Conservation (phyloP, 1,140 invertebrate species). For the Drosophila micromelanica region DNA sequence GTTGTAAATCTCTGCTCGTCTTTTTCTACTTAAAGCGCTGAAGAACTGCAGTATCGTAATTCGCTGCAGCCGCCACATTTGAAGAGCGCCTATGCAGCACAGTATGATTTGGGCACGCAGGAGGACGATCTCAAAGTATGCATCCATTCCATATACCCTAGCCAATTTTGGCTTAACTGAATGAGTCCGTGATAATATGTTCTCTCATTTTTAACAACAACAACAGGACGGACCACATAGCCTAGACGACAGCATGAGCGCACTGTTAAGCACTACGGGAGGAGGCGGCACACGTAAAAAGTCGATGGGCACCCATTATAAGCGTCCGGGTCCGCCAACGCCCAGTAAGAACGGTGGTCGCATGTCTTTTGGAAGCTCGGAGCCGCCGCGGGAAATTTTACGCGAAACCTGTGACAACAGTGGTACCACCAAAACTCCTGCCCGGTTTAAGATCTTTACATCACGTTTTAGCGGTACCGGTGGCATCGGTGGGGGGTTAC, state of each 20-base stretch:
- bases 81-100: constrained; percentile 93
- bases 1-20: neutral
- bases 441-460: constrained; percentile 75
- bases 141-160: neutral
- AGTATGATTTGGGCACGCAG: constrained; percentile 88
- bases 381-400: constrained; percentile 71
- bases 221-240: constrained; percentile 85
- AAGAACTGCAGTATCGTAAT: constrained; percentile 92
- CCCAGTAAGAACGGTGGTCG: constrained; percentile 92
- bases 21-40: constrained; percentile 35
- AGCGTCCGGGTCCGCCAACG: constrained; percentile 92
- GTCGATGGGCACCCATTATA: constrained; percentile 89
- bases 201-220: constrained; percentile 28
- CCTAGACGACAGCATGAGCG: constrained; percentile 87
- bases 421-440: constrained; percentile 67
- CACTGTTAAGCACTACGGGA: constrained; percentile 85
- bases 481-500: constrained; percentile 12
- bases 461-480: constrained; percentile 73
- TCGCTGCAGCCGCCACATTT: constrained; percentile 94
- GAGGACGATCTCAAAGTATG: constrained; percentile 92
- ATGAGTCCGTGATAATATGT: neutral
- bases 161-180: too few species aligned
- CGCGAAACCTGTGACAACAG: constrained; percentile 59
- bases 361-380: constrained; percentile 86
- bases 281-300: constrained; percentile 84